phyloP scores from a whole-genome alignment of 2,113 vertebrate species.

The Neodontobutis hainanensis region DNA sequence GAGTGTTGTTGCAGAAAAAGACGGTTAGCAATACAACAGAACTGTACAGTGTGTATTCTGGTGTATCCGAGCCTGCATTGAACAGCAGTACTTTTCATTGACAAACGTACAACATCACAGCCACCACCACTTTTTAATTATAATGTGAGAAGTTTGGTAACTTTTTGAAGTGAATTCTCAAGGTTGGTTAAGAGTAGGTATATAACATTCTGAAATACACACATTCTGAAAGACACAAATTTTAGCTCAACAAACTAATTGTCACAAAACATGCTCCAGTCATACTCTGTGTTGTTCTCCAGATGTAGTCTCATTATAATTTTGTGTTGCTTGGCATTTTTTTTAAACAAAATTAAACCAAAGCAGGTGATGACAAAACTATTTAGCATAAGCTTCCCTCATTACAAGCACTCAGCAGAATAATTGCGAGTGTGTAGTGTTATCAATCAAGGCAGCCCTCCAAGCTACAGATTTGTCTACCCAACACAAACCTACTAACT shows the following conservation, averaged over 20 bases:
- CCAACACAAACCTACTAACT: background rate
- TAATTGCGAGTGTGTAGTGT: background rate
- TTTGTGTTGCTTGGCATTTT: constrained; percentile 14
- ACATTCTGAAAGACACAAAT: background rate
- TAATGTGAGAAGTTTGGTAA: background rate
- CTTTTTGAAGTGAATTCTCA: too few relatives aligned
- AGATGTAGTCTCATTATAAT: constrained; percentile 33
- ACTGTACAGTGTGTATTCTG: constrained; percentile 4
- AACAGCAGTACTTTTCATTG: background rate
- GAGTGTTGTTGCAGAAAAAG: background rate
- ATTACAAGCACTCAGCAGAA: constrained; percentile 2
- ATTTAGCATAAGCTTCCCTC: background rate
- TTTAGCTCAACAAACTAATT: background rate
- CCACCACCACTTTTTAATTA: background rate
- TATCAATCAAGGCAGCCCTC: background rate
- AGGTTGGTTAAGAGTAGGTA: background rate
- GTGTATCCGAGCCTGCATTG: background rate
- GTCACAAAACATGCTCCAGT: constrained; percentile 27
- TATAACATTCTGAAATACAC: background rate
- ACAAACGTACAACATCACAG: background rate
- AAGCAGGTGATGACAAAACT: constrained; percentile 12
- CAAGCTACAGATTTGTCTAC: background rate
- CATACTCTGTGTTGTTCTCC: constrained; percentile 16
- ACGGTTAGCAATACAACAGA: background rate
- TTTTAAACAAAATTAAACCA: constrained; percentile 10